phyloP scores from a whole-genome alignment of 2,797 vertebrate species.

The Stomatorhinus walkeri region DNA sequence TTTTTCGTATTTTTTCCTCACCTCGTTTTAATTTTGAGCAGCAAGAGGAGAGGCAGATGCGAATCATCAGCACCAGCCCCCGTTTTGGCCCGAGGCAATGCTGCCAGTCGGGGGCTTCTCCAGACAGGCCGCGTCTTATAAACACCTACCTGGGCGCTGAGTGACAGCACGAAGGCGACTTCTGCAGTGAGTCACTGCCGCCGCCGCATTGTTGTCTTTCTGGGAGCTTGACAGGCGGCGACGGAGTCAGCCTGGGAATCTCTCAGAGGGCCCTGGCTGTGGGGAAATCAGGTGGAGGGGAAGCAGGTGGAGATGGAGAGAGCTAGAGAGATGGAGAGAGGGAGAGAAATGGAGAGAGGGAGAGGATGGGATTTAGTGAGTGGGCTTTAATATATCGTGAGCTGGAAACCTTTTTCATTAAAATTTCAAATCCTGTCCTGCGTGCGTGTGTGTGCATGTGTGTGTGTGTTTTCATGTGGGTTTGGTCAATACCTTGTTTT shows the following conservation, averaged over 20 bases:
- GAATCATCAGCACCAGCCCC: conserved; percentile 42
- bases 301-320: not conserved
- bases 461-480: not conserved
- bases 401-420: conserved; percentile 8
- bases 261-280: not conserved
- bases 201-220: conserved; percentile 17
- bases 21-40: conserved; percentile 11
- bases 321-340: not conserved
- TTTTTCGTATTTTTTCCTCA: not conserved
- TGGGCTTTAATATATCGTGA: not conserved
- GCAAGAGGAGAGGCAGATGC: conserved; percentile 30
- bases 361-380: not conserved
- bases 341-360: not conserved
- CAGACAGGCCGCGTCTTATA: conserved; percentile 42
- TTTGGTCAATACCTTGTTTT: not conserved
- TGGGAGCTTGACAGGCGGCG: conserved; percentile 5
- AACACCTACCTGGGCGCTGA: conserved; percentile 29
- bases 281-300: not conserved
- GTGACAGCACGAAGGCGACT: conserved; percentile 29
- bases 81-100: conserved; percentile 57
- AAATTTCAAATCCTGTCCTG: not conserved
- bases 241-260: conserved; percentile 11
- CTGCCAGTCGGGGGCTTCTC: conserved; percentile 51
- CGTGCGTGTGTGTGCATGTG: not conserved
- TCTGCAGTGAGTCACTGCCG: conserved; percentile 20